These are phyloP conservation scores for Leptestheria dahalacensis DNA, from an alignment of 1,140 invertebrate species.

Conservation along the genomic window DNA sequence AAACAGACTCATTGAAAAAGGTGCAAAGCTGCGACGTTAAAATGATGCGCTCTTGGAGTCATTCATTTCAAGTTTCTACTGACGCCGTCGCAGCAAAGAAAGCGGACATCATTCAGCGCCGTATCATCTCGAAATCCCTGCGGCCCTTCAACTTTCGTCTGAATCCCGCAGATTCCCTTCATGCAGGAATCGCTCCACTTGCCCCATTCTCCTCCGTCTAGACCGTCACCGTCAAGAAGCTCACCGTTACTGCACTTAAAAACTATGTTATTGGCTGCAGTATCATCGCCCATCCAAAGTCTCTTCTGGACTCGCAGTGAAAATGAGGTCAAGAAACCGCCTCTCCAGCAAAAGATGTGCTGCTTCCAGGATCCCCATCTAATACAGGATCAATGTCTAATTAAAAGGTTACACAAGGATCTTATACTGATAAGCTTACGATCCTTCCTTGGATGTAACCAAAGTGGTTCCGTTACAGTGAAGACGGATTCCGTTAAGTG, in stretches of 20 bases:
- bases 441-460: background rate
- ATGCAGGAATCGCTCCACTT: background rate
- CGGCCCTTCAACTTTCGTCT: background rate
- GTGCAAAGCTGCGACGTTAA: too few species aligned
- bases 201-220: background rate
- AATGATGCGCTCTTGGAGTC: too few species aligned
- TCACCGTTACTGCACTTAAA: background rate
- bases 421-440: background rate
- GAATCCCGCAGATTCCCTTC: conserved; percentile 1
- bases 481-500: background rate
- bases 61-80: background rate
- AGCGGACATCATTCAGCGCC: conserved; percentile 3
- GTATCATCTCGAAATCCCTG: background rate
- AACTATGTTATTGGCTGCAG: background rate
- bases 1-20: too few species aligned
- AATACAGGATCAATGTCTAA: background rate
- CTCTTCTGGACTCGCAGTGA: background rate
- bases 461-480: background rate
- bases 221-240: background rate
- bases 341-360: background rate
- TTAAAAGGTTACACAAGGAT: background rate
- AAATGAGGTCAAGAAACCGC: background rate
- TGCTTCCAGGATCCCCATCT: background rate
- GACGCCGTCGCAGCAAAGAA: background rate
- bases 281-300: background rate